phyloP scores from a whole-genome alignment of 2,888 invertebrate genomes.

The Diarsia brunnea region DNA sequence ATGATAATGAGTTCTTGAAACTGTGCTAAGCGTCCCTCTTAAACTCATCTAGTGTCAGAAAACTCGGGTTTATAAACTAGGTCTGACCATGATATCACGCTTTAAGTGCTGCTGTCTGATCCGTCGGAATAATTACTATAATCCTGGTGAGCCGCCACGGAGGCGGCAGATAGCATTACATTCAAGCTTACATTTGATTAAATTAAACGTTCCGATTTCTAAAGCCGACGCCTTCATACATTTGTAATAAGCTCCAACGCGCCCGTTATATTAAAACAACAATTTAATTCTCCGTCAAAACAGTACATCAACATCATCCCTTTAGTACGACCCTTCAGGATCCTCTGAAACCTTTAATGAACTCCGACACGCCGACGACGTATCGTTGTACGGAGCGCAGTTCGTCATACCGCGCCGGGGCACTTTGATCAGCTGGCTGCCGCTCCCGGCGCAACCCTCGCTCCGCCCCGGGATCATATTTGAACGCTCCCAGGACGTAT shows the following conservation, averaged over 20 bases:
- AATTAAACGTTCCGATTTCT: slow-evolving; percentile 37
- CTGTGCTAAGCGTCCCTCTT: not conserved
- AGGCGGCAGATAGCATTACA: slow-evolving; percentile 28
- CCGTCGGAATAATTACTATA: slow-evolving; percentile 43
- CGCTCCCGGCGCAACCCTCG: slow-evolving; percentile 11
- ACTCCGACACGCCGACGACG: slow-evolving; percentile 36
- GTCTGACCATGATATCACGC: slow-evolving; percentile 28
- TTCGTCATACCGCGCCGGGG: slow-evolving; percentile 33
- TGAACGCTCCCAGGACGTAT: slow-evolving; percentile 79
- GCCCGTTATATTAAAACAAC: slow-evolving; percentile 36
- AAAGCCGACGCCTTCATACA: slow-evolving; percentile 14
- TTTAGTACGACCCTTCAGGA: slow-evolving; percentile 24
- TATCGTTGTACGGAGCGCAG: slow-evolving; percentile 13
- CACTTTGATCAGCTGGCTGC: slow-evolving; percentile 58
- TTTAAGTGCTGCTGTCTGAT: slow-evolving; percentile 34
- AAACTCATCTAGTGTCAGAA: not conserved
- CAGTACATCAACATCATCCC: slow-evolving; percentile 36
- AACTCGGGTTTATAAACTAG: slow-evolving; percentile 17
- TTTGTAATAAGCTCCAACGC: slow-evolving; percentile 25
- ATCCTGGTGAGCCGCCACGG: slow-evolving; percentile 33
- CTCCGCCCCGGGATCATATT: slow-evolving; percentile 74
- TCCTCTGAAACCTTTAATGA: slow-evolving; percentile 47
- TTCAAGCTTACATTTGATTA: slow-evolving; percentile 48
- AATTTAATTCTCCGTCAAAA: slow-evolving; percentile 38
- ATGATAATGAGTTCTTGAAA: not conserved